phyloP scores from a whole-genome alignment of 2,113 vertebrate genomes.

The Cephalopterus ornatus region DNA sequence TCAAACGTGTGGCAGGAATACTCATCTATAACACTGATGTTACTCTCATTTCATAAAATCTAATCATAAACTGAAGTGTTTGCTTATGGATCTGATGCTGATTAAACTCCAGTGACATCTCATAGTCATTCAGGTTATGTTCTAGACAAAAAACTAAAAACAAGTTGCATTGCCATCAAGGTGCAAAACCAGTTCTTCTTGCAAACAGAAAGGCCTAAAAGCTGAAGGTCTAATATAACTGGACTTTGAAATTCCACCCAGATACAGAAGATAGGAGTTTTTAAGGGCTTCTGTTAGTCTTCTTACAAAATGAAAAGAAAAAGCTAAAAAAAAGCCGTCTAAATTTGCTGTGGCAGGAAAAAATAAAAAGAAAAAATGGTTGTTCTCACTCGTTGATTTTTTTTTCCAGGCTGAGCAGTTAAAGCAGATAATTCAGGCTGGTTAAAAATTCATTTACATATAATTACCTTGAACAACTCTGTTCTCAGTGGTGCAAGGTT shows the following conservation, averaged over 20 bases:
- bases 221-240: background rate
- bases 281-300: background rate
- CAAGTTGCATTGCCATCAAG: background rate
- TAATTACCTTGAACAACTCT: slow-evolving; percentile 5
- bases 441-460: slow-evolving; percentile 42
- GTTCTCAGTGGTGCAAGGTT: background rate
- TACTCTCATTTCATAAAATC: background rate
- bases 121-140: background rate
- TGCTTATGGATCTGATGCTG: background rate
- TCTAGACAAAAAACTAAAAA: no score
- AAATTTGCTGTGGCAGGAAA: background rate
- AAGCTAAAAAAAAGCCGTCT: background rate
- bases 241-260: background rate
- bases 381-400: background rate
- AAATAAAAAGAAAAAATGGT: background rate
- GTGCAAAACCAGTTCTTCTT: background rate
- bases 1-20: background rate
- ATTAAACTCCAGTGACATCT: background rate
- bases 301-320: background rate
- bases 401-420: background rate
- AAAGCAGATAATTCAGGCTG: background rate
- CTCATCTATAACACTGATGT: background rate
- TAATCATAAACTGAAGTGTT: background rate
- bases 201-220: background rate
- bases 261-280: background rate